Evolutionary conservation across 2,113 vertebrate genomes (phyloP).

Genomic region (Podarcis muralis): DNA sequence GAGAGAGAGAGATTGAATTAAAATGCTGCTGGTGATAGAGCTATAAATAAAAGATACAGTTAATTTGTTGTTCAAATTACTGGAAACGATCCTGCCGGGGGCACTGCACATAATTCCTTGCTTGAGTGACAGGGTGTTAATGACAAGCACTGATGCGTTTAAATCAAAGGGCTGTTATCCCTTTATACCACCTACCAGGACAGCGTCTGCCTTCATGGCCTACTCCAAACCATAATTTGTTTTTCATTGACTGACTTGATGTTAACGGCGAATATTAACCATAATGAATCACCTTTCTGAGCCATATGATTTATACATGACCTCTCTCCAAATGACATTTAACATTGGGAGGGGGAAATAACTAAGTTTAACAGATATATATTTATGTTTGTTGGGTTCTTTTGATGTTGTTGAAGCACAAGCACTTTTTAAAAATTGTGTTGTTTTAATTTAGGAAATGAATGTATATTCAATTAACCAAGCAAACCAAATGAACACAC

Average conservation of each 20-base stretch:
- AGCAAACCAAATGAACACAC: too few species aligned
- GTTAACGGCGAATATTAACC: conserved; percentile 20
- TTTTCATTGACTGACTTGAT: conserved; percentile 31
- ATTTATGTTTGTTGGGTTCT: background rate
- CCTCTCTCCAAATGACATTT: background rate
- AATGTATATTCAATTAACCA: too few species aligned
- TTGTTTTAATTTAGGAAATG: background rate
- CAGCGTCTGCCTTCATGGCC: conserved; percentile 14
- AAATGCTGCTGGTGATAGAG: conserved; percentile 44
- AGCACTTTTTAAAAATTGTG: background rate
- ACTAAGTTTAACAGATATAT: background rate
- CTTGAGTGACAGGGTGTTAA: conserved; percentile 47
- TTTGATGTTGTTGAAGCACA: conserved; percentile 2
- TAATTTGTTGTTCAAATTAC: conserved; percentile 58
- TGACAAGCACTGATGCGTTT: conserved; percentile 20
- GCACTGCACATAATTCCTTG: conserved; percentile 34
- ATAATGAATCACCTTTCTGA: conserved; percentile 3
- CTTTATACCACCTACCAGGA: conserved; percentile 18
- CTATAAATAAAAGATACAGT: conserved; percentile 60
- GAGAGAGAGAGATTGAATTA: conserved; percentile 1
- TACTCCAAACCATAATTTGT: conserved; percentile 5
- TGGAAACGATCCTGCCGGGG: conserved; percentile 9
- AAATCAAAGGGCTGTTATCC: conserved; percentile 39
- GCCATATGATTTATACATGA: conserved; percentile 8
- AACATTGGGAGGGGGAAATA: background rate